Base-by-base conservation (phyloP, 1,140 invertebrate genomes). In the Leptinotarsa texana region DNA sequence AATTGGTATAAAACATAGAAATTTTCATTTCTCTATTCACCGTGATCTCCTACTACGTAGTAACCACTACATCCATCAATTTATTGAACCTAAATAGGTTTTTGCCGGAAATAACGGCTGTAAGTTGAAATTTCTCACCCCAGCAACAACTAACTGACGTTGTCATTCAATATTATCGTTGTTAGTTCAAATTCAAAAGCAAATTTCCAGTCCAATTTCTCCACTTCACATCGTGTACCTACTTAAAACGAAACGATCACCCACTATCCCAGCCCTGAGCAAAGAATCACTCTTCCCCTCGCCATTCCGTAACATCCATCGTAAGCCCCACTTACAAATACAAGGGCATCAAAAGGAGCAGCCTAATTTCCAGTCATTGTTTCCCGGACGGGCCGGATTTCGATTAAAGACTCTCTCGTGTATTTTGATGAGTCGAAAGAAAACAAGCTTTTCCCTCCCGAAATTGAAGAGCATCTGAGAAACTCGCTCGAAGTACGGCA, bases 351-450 rank as follows among this genome's bases (percentile, higher is more conserved):
- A 65, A 65, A 65, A 65, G 63, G 63, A 65, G 27, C 63, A 65
- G 22, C 63, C 63, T 65, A 65, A 65, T 65, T 65, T 33, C 63
- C n/a, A 33, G 63, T 33, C 63, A 65, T 65, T 65, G 63, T 65
- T 65, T 65, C 27, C 63, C 63, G 22, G 63, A 65, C 21, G 63
- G 27, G 63, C 21, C 27, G 27, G 63, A 65, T 65, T 24, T 21
- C 63, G 63, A 65, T 65, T 65, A 65, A 65, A 22, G 63, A 65
- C 63, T 65, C 27, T 33, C 63, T 65, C 63, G 21, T 33, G 63
- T 33, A 65, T 65, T 65, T 65, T 65, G 63, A 65, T 65, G 63
- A 65, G 63, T 65, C 11, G 21, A 33, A 33, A 65, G 21, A 65
- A 22, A 33, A 65, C 51, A 57, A 57, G 51, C 51, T 57, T n/a